phyloP scores from a whole-genome alignment of 1,140 invertebrate genomes.

The Argopecten irradians region DNA sequence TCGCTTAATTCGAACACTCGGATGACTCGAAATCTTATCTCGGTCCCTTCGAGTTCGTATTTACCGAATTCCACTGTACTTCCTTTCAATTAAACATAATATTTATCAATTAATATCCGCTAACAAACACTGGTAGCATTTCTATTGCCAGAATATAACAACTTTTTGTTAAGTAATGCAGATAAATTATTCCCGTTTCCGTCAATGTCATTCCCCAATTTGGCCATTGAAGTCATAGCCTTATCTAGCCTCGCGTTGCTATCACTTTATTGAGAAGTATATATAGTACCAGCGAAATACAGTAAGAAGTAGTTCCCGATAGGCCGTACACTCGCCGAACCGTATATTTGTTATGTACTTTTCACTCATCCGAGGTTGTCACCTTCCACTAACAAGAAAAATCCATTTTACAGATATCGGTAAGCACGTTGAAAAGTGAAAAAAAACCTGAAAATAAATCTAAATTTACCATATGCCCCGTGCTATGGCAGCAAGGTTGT shows the following conservation, averaged over 20 bases:
- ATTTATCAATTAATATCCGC: too few relatives aligned
- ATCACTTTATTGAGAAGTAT: neutral
- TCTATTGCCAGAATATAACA: too few relatives aligned
- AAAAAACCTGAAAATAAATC: neutral
- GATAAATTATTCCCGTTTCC: neutral
- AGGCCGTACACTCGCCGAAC: neutral
- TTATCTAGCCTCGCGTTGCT: neutral
- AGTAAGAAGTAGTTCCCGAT: neutral
- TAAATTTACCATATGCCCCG: neutral
- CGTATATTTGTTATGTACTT: neutral
- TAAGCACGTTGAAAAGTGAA: neutral
- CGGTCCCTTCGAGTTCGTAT: too few relatives aligned
- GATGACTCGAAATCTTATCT: too few relatives aligned
- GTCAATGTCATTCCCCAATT: neutral
- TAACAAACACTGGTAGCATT: too few relatives aligned
- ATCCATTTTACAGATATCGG: conserved; percentile 1
- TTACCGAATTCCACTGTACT: too few relatives aligned
- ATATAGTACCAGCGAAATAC: neutral
- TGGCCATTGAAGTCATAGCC: neutral
- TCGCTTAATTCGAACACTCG: too few relatives aligned
- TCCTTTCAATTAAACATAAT: too few relatives aligned
- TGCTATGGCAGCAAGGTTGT: neutral
- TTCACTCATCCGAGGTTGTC: conserved; percentile 12
- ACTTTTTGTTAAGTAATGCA: too few relatives aligned
- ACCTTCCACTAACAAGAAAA: conserved; percentile 7